phyloP scores from a whole-genome alignment of 2,797 vertebrate genomes.

The Nasua narica region DNA sequence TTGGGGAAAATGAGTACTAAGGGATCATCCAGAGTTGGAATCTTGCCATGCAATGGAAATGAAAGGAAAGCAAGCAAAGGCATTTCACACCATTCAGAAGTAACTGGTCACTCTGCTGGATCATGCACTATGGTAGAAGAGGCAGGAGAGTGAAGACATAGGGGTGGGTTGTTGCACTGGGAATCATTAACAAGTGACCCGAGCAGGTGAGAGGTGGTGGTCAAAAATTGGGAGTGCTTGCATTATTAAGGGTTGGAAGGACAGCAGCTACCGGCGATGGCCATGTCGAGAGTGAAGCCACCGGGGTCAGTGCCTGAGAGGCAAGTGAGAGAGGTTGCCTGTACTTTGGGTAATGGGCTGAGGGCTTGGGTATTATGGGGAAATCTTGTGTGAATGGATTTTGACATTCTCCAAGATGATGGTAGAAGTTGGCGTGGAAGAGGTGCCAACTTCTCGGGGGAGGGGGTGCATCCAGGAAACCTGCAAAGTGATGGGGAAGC shows the following conservation, averaged over 20 bases:
- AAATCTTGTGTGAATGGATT: neutral
- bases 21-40: neutral
- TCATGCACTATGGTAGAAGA: neutral
- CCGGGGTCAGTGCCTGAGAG: neutral
- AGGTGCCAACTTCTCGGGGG: neutral
- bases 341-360: neutral
- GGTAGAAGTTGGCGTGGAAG: neutral
- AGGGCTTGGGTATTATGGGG: neutral
- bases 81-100: neutral
- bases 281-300: neutral
- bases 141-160: neutral
- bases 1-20: neutral
- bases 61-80: neutral
- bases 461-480: neutral
- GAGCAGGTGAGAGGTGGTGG: neutral
- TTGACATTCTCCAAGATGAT: neutral
- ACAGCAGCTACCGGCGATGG: neutral
- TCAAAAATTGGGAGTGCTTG: neutral
- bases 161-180: neutral
- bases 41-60: neutral
- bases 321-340: neutral
- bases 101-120: neutral
- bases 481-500: neutral
- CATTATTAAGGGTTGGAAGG: constrained; percentile 17
- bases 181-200: neutral